A percentile compares a stretch with the other conserved stretches of the same genome.
These are phyloP conservation scores for Clavelina lepadiformis DNA, from an alignment of 23 tunicate species.

Conservation along the genomic window DNA sequence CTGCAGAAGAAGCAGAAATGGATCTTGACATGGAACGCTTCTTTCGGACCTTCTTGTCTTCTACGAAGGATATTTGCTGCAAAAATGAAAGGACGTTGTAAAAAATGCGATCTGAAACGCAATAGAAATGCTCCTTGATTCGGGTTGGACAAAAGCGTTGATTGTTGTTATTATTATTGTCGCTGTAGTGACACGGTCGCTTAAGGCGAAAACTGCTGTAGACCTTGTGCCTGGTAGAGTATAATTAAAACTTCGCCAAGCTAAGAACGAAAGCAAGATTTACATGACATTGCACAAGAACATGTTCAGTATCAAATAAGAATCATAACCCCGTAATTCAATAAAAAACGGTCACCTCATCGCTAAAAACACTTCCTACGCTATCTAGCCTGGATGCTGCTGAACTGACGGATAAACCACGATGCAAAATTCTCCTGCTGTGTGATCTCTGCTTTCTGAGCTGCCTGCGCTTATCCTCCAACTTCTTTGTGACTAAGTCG, in stretches of 20 bases:
- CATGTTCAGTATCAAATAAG: too few relatives aligned
- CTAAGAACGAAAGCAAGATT: too few relatives aligned
- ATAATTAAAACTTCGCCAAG: too few relatives aligned
- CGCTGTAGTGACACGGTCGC: too few relatives aligned
- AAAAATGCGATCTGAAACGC: not conserved
- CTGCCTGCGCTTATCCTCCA: conserved; percentile 54
- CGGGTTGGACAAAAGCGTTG: too few relatives aligned
- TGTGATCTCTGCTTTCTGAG: conserved; percentile 57
- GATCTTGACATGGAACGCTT: conserved; percentile 95
- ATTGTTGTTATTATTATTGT: too few relatives aligned
- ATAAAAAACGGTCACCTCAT: conserved; percentile 12
- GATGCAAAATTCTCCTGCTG: conserved; percentile 39
- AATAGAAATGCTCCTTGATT: too few relatives aligned
- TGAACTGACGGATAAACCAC: conserved; percentile 30
- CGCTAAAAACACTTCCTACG: conserved; percentile 36
- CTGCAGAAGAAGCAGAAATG: conserved; percentile 88
- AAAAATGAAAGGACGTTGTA: not conserved
- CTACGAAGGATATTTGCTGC: conserved; percentile 94
- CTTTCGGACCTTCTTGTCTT: conserved; percentile 81
- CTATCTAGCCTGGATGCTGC: conserved; percentile 43
- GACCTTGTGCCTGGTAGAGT: too few relatives aligned
- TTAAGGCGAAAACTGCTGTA: too few relatives aligned
- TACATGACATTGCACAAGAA: too few relatives aligned
- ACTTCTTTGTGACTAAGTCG: conserved; percentile 3
- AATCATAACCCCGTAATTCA: too few relatives aligned